Evolutionary conservation across 2,888 invertebrate genomes (phyloP).

Genomic region (Alentia gelatinosa): DNA sequence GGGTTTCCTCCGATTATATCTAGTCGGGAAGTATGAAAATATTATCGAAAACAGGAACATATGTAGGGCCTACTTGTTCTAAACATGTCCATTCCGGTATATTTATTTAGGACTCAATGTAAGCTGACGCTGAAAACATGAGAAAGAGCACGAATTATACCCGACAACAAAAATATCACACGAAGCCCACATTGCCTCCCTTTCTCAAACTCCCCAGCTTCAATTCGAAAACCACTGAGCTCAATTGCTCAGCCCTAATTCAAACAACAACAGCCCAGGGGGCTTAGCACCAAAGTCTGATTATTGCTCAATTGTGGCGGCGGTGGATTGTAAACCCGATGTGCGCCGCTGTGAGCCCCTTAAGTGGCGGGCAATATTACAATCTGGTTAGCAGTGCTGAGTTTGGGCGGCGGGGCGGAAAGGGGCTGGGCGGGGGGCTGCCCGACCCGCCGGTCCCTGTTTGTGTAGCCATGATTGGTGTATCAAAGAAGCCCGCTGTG

Average conservation of each 20-base stretch:
- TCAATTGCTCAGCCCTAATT: slow-evolving; percentile 4
- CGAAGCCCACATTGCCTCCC: too few species aligned
- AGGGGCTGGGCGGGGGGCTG: neutral
- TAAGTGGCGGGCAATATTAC: slow-evolving; percentile 43
- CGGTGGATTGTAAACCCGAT: neutral
- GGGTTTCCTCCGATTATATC: too few species aligned
- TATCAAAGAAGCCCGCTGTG: slow-evolving; percentile 24
- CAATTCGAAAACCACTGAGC: neutral
- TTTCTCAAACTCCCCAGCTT: too few species aligned
- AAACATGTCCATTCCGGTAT: too few species aligned
- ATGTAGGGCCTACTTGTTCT: too few species aligned
- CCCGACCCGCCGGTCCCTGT: slow-evolving; percentile 4
- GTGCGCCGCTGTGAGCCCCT: neutral
- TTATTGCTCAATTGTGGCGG: slow-evolving; percentile 14
- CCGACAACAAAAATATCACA: too few species aligned
- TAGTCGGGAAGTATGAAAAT: too few species aligned
- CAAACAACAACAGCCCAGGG: slow-evolving; percentile 42
- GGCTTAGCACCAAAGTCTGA: slow-evolving; percentile 27
- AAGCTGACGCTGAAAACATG: too few species aligned
- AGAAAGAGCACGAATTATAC: too few species aligned
- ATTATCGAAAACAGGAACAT: too few species aligned
- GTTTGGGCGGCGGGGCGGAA: slow-evolving; percentile 12
- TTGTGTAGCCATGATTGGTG: slow-evolving; percentile 44
- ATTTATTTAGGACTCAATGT: too few species aligned
- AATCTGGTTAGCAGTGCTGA: slow-evolving; percentile 46